phyloP scores from a whole-genome alignment of 1,140 invertebrate genomes.

The Atopsyche davidsoni region DNA sequence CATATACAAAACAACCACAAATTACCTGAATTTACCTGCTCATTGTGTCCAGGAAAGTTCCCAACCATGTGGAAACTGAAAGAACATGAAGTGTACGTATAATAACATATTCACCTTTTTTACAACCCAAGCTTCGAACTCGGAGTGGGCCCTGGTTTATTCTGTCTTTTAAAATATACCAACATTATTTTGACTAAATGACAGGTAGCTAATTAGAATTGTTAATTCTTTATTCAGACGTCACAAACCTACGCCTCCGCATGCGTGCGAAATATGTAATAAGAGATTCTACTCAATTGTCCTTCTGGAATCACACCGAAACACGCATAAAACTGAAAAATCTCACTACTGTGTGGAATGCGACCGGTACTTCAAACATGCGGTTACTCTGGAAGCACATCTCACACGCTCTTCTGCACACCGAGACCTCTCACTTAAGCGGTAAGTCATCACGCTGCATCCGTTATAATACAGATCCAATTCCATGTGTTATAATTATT shows the following conservation, averaged over 20 bases:
- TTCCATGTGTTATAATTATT: too few species aligned
- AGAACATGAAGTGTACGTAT: constrained; percentile 18
- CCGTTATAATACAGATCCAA: too few species aligned
- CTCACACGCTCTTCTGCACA: constrained; percentile 16
- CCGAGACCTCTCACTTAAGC: constrained; percentile 13
- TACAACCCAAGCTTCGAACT: too few species aligned
- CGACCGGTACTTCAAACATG: constrained; percentile 22
- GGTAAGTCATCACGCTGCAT: constrained; percentile 8
- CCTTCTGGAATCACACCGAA: constrained; percentile 13
- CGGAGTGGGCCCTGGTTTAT: too few species aligned
- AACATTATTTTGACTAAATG: too few species aligned
- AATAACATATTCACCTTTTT: background rate
- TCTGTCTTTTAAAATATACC: too few species aligned
- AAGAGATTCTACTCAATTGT: constrained; percentile 21
- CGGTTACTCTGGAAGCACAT: constrained; percentile 18
- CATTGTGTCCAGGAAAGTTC: constrained; percentile 35
- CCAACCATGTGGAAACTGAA: too few species aligned
- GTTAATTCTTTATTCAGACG: constrained; percentile 6
- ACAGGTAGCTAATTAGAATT: too few species aligned
- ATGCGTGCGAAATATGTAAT: constrained; percentile 18
- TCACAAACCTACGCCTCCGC: constrained; percentile 6
- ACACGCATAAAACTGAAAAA: constrained; percentile 10
- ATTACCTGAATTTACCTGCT: constrained; percentile 30
- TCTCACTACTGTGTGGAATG: constrained; percentile 26
- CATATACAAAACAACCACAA: constrained; percentile 32